Base-by-base conservation (phyloP, 92 coral and sea anemone species). In the Zoanthus sociatus region DNA sequence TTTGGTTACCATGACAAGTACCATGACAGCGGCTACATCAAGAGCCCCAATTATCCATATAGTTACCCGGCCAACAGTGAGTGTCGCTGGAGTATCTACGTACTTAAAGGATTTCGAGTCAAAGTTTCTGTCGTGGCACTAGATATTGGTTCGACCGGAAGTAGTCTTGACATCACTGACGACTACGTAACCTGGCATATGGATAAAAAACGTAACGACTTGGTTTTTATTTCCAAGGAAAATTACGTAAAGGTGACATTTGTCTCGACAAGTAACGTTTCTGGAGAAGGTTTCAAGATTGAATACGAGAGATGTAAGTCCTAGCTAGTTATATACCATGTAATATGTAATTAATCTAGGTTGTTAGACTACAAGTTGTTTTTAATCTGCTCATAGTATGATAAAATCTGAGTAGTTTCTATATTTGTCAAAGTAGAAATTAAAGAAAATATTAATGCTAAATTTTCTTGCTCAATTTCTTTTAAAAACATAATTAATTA, bases 11-110 rank as follows among this genome's bases (percentile, higher is more conserved):
- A 78, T 21, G 98, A 94, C 87, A 54, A 81, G 75, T 48, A 77
- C 33, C 98, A 93, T 51, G 82, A 53, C 82, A 71, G 84, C 6
- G 98, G 98, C 13, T 94, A 86, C 74, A 76, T 94, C 33, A 75
- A 66, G 16, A 93, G 95, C 37, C 95, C 98, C 11, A 67, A 71
- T 30, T 85, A 90, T 61, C 98, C 98, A 4, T 20, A 7, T 12
- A 26, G 37, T n/a, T 94, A 91, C 64, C 88, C 64, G 50, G 67
- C 77, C 76, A 78, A 91, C 69, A 83, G 60, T 3, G 37, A 88
- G 12, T 94, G 98, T 83, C 85, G 94, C 21, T 94, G 98, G 98
- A 64, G 84, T 12, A 84, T 94, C 60, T 51, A 37, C 13, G 98
- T 94, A 17, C 83, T 79, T 12, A 32, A 86, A 1, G 94, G 94